Base-by-base conservation (phyloP, 2,888 invertebrate species). In the Ormyrus nitidulus region DNA sequence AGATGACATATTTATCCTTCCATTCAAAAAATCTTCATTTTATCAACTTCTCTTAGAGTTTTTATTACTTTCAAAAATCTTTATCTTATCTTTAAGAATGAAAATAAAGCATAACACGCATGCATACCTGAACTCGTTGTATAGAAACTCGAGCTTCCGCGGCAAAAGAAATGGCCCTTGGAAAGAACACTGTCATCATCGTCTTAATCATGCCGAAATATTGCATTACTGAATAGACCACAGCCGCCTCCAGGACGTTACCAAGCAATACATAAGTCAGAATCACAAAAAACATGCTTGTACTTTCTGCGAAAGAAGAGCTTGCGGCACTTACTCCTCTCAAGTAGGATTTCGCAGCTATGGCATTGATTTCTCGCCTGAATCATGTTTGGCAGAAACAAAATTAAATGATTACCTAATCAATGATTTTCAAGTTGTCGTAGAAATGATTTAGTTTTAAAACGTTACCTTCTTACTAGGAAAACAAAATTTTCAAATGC, bases 221-320 rank as follows among this genome's bases (percentile, higher is more conserved):
- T 85, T 95, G 95, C 6, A 95, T 95, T 85, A 95, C 92, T 0
- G 95, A 94, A 89, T 95, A 96, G 0, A 95, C 94, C 86, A 94
- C 92, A 72, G 94, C 94, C 0, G 94, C 92, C 89, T 91, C 89
- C 81, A 92, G 86, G 53, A 78, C 82, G 79, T 92, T 87, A 9
- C 87, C 93, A 89, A 79, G 93, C 87, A 96, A 91, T 6, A 95
- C 94, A 87, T 94, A 96, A 0, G 95, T 93, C 61, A 96, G 92
- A 76, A 98, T 92, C 3, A 96, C 96, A 81, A 96, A 93, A 88
- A 95, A 96, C 9, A 97, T 92, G 2, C 97, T 95, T 68, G 96
- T 93, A 83, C 97, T 94, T 87, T 96, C 95, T 0, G 97, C 96
- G 88, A 96, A 97, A 69, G 97, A 95, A 92, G 95, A 85, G 5